Percentiles rank a stretch among this genome's conserved stretches.
phyloP scores from a whole-genome alignment of 2,888 invertebrate species.

The Caenorhabditis panamensis region DNA sequence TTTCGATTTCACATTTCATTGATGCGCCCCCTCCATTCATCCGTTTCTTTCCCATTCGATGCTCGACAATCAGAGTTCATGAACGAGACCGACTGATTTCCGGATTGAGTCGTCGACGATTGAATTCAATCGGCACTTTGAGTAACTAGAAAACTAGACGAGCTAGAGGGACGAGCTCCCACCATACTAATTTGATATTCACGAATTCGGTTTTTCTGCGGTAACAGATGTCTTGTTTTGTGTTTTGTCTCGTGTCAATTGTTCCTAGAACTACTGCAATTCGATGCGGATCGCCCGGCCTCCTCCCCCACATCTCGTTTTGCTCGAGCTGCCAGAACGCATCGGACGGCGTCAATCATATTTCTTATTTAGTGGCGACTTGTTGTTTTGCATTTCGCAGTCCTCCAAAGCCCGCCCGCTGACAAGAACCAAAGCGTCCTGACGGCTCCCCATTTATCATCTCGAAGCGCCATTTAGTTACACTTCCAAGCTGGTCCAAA shows the following conservation, averaged over 20 bases:
- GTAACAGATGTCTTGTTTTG: slow-evolving; percentile 16
- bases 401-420: slow-evolving; percentile 19
- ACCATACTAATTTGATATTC: slow-evolving; percentile 10
- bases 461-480: slow-evolving; percentile 36
- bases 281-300: slow-evolving; percentile 1
- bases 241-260: background rate
- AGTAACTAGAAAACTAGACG: slow-evolving; percentile 1
- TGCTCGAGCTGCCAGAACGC: slow-evolving; percentile 36
- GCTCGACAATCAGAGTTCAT: slow-evolving; percentile 48
- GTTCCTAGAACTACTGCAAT: slow-evolving; percentile 22
- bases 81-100: background rate
- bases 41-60: slow-evolving; percentile 5
- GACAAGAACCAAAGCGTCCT: slow-evolving; percentile 38
- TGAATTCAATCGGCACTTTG: slow-evolving; percentile 18
- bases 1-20: slow-evolving; percentile 55
- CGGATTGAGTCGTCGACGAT: background rate
- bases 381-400: slow-evolving; percentile 42
- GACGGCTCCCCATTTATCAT: slow-evolving; percentile 51
- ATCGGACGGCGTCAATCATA: slow-evolving; percentile 56
- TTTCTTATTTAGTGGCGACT: slow-evolving; percentile 52
- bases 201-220: background rate
- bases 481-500: background rate
- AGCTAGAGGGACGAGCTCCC: background rate
- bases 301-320: slow-evolving; percentile 15
- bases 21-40: slow-evolving; percentile 9